Evolutionary conservation across 2,113 vertebrate genomes (phyloP).

Genomic region (Cryptoleucopteryx plumbea): DNA sequence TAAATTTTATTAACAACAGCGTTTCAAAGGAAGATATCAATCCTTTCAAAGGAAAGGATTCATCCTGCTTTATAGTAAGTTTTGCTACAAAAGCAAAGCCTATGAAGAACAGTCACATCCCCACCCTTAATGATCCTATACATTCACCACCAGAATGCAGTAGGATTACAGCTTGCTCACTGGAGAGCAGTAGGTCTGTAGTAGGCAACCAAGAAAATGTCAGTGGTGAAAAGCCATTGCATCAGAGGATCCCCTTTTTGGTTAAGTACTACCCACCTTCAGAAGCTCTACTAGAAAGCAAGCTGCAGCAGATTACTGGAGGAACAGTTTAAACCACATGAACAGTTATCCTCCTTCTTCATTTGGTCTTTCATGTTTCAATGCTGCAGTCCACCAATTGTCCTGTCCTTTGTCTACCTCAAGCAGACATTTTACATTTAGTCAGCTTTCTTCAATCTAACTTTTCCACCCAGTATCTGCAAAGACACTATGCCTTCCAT

Average conservation of each 20-base stretch:
- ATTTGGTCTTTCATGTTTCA: background rate
- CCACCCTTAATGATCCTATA: background rate
- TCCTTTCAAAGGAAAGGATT: background rate
- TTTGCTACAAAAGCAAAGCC: background rate
- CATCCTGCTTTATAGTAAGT: background rate
- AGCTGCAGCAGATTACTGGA: background rate
- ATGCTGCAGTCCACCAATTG: background rate
- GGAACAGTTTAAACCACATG: background rate
- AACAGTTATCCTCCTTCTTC: background rate
- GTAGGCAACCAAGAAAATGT: background rate
- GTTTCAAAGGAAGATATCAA: background rate
- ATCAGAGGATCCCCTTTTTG: background rate
- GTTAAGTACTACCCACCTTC: background rate
- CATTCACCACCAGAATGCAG: background rate
- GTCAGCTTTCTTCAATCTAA: background rate
- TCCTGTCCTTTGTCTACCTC: background rate
- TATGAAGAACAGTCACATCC: background rate
- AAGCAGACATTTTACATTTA: background rate
- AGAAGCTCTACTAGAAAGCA: background rate
- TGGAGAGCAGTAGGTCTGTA: background rate
- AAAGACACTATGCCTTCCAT: background rate
- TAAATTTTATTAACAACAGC: background rate
- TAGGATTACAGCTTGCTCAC: background rate
- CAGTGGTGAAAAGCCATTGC: background rate
- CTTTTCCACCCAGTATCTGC: background rate